phyloP scores from a whole-genome alignment of 2,113 vertebrate species.

The Ovibos moschatus region DNA sequence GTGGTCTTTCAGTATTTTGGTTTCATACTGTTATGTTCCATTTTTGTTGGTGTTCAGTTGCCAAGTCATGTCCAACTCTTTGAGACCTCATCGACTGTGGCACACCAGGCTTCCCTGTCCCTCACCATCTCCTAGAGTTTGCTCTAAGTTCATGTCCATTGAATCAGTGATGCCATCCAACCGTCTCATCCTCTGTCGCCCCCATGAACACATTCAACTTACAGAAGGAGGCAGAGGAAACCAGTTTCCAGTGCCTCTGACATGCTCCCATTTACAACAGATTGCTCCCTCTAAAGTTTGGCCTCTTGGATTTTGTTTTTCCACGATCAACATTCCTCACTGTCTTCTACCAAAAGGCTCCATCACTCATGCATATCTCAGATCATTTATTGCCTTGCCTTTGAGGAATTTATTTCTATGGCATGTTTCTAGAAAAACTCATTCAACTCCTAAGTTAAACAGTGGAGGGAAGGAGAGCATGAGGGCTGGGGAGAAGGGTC shows the following conservation, averaged over 20 bases:
- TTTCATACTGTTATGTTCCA: slow-evolving; percentile 4
- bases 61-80: background rate
- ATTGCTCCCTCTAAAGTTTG: slow-evolving; percentile 71
- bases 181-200: background rate
- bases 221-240: background rate
- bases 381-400: slow-evolving; percentile 54
- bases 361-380: slow-evolving; percentile 71
- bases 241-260: slow-evolving; percentile 34
- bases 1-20: background rate
- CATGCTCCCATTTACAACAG: slow-evolving; percentile 65
- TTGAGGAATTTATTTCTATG: slow-evolving; percentile 70
- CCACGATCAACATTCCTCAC: slow-evolving; percentile 69
- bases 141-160: background rate
- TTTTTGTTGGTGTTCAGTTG: background rate
- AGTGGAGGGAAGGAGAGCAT: background rate
- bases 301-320: slow-evolving; percentile 66
- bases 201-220: slow-evolving; percentile 39
- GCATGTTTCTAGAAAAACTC: slow-evolving; percentile 42
- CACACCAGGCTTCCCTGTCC: background rate
- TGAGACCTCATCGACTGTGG: background rate
- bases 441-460: slow-evolving; percentile 63
- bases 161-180: background rate
- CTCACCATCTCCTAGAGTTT: background rate
- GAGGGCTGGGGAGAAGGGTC: background rate
- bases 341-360: slow-evolving; percentile 69